A percentile compares a stretch with the other conserved stretches of the same genome.
Evolutionary conservation across 2,888 invertebrate species (phyloP).

Genomic region (Metacarcinus magister): DNA sequence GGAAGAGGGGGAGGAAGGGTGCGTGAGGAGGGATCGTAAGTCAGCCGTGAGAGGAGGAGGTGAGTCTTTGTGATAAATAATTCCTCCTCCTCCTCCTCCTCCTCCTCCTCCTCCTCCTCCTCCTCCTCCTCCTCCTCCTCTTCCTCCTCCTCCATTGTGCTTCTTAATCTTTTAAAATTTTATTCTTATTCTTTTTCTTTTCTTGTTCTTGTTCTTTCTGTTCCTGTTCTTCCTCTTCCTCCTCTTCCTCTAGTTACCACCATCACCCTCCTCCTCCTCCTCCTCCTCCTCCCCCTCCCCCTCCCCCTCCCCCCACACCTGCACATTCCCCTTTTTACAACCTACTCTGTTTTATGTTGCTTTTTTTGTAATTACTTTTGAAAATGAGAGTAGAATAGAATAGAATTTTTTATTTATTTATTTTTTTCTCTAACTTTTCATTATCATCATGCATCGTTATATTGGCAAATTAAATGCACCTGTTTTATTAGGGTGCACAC

Average conservation of each 20-base stretch:
- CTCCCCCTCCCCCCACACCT: not conserved
- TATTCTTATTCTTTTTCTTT: not conserved
- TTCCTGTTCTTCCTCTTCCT: not conserved
- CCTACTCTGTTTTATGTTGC: not conserved
- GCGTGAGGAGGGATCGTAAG: not conserved
- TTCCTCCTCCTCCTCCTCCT: not conserved
- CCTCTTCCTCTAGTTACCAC: not conserved
- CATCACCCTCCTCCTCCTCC: not conserved
- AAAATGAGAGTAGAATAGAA: conserved; percentile 41
- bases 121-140: conserved; percentile 33
- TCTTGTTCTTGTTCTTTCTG: not conserved
- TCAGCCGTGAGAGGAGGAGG: conserved; percentile 7
- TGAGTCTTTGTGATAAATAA: conserved; percentile 5
- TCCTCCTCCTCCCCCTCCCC: not conserved
- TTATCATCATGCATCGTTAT: conserved; percentile 33
- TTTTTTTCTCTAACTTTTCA: not conserved
- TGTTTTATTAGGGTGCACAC: not conserved
- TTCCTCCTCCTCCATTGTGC: not conserved
- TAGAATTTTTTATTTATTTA: not conserved
- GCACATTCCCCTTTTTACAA: not conserved
- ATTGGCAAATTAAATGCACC: conserved; percentile 23
- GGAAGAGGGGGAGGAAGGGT: not conserved
- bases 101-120: not conserved
- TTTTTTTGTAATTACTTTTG: conserved; percentile 39
- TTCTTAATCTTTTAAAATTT: not conserved